Evolutionary conservation across 2,888 invertebrate species (phyloP).

Genomic region (Aplocera efformata): DNA sequence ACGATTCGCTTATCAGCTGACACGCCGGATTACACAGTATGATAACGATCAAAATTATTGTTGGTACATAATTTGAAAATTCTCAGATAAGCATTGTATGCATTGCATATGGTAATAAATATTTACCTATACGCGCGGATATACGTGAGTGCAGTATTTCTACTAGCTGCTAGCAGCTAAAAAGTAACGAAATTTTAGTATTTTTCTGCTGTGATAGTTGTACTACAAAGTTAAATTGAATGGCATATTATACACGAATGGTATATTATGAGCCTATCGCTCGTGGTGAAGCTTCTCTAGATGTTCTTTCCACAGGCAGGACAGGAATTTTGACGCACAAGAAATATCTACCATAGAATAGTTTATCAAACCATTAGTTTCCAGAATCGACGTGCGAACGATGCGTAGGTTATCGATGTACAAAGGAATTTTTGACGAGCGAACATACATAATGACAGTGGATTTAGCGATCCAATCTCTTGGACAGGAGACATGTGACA

Average conservation of each 20-base stretch:
- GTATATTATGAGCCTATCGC: too few species aligned
- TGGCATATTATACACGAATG: too few species aligned
- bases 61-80: slow-evolving; percentile 43
- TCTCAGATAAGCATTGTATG: slow-evolving; percentile 17
- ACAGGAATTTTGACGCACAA: too few species aligned
- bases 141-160: not conserved
- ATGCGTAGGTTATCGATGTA: slow-evolving; percentile 53
- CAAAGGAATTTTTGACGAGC: slow-evolving; percentile 73
- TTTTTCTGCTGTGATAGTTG: too few species aligned
- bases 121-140: slow-evolving; percentile 6
- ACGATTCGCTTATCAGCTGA: slow-evolving; percentile 71
- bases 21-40: slow-evolving; percentile 72
- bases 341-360: too few species aligned
- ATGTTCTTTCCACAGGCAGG: too few species aligned
- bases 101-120: slow-evolving; percentile 17
- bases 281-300: too few species aligned
- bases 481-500: slow-evolving; percentile 67
- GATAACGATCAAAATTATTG: slow-evolving; percentile 67
- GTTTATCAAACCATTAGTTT: slow-evolving; percentile 30
- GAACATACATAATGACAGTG: slow-evolving; percentile 66
- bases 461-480: slow-evolving; percentile 47
- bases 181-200: too few species aligned
- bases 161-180: not conserved
- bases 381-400: slow-evolving; percentile 37
- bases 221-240: too few species aligned